Conservation (phyloP, 1,140 invertebrate genomes). For the Papilio helenus region DNA sequence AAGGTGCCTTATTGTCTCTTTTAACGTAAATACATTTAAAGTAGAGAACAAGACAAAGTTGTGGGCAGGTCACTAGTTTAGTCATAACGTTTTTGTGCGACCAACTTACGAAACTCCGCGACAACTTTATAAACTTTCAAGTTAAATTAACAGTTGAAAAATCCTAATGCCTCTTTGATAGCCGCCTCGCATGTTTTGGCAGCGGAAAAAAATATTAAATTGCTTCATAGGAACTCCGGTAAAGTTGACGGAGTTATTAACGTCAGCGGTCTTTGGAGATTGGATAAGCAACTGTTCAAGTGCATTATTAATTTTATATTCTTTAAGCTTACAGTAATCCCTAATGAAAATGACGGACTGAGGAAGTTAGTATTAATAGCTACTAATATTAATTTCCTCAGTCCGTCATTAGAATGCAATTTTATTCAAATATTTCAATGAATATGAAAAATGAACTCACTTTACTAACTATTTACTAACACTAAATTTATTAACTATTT, state of each 20-base stretch:
- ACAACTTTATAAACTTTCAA: constrained; percentile 45
- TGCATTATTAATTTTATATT: constrained; percentile 32
- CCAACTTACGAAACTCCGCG: constrained; percentile 16
- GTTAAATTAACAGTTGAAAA: constrained; percentile 58
- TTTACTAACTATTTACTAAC: too few species aligned
- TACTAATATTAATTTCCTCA: too few species aligned
- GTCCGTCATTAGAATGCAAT: neutral
- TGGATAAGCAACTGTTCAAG: constrained; percentile 39
- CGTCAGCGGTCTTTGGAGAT: constrained; percentile 34
- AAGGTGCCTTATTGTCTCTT: neutral
- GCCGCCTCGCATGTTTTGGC: constrained; percentile 58
- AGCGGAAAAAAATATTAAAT: constrained; percentile 53
- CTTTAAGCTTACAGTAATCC: constrained; percentile 32
- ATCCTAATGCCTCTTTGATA: constrained; percentile 61
- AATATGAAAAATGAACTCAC: neutral
- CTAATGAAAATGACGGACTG: constrained; percentile 25
- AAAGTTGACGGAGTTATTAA: constrained; percentile 47
- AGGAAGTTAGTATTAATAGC: neutral
- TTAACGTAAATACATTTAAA: neutral
- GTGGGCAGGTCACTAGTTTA: neutral
- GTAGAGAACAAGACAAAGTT: constrained; percentile 3
- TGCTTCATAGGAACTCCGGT: constrained; percentile 46
- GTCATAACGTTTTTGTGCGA: constrained; percentile 24
- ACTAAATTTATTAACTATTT: too few species aligned
- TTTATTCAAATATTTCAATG: neutral